Percentiles rank a stretch among this genome's conserved stretches.
Evolutionary conservation across 2,888 invertebrate species (phyloP).

Genomic region (Eristalis pertinax): DNA sequence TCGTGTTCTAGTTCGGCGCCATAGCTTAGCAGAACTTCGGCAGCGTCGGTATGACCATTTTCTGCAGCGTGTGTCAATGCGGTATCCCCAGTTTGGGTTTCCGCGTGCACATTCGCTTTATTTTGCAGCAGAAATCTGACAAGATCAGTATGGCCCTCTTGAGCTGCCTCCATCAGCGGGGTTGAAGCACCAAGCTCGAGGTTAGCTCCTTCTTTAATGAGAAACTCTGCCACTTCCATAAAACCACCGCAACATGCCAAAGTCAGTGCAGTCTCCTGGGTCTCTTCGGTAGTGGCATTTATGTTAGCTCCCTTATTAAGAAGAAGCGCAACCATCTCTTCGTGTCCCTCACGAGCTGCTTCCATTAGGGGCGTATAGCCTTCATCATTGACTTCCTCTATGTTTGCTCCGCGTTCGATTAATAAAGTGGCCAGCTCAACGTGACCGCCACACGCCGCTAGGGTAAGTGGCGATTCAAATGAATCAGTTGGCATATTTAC

Average conservation of each 20-base stretch:
- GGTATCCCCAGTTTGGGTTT: conserved; percentile 97
- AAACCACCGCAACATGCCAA: conserved; percentile 97
- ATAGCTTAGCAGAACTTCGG: conserved; percentile 93
- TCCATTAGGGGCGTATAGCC: conserved; percentile 99
- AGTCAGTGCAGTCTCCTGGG: conserved; percentile 97
- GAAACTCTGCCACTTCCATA: conserved; percentile 96
- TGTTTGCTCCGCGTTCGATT: conserved; percentile 98
- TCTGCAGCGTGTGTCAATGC: conserved; percentile 99
- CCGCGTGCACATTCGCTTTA: conserved; percentile 95
- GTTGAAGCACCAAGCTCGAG: conserved; percentile 97
- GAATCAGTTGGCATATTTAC: conserved; percentile 99
- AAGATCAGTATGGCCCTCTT: conserved; percentile 97
- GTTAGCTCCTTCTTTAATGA: conserved; percentile 97
- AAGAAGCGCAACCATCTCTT: conserved; percentile 97
- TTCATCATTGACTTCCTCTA: conserved; percentile 99
- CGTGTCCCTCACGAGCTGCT: conserved; percentile 98
- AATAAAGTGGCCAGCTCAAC: conserved; percentile 97
- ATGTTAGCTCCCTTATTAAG: conserved; percentile 97
- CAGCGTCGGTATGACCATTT: conserved; percentile 99
- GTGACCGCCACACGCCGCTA: conserved; percentile 99
- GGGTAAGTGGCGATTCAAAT: conserved; percentile 98
- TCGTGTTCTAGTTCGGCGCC: conserved; percentile 97
- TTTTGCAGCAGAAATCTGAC: conserved; percentile 91
- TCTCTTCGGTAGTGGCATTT: conserved; percentile 99
- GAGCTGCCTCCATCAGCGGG: conserved; percentile 99